Evolutionary conservation across 2,888 invertebrate species (phyloP), one percentile per base, ranked within the genome.

Genomic region (Scaptomyza cyrtandrae): DNA sequence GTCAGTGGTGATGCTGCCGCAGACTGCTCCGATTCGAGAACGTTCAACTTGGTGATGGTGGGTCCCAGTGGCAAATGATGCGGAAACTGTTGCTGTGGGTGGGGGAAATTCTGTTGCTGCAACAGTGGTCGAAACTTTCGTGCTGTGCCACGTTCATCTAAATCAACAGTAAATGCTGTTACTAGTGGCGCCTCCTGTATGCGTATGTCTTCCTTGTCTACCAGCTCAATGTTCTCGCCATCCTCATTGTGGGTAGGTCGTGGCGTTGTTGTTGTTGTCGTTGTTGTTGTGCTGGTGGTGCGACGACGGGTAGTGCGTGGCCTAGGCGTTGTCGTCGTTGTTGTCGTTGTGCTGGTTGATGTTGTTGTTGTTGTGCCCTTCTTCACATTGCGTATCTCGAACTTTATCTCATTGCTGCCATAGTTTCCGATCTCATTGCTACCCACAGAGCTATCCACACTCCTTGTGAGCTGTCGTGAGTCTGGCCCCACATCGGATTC

Each of bases 111-210:
- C 7, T 48, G 46, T 55, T 46, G 39, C 44, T 75, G 94, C 86
- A 93, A 94, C 80, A 96, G 93, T 0, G 97, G 96, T 54, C 96
- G 95, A 0, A 97, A 96, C 90, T 95, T 95, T 80, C 96, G 95
- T 0, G 97, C 96, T n/a, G 95, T 89, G 1, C 97, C 97, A 31
- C 93, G 93, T 74, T 95, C 95, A 88, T 97, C 97, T 91, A 97
- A 95, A 75, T 97, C 96, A 0, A 97, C 96, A 0, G 97, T 97
- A 86, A 97, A 97, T 0, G 97, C 97, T 2, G 96, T 96, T 0
- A 97, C 95, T 64, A 97, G 90, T 0, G 97, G 97, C 3, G 97
- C 97, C 77, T 95, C 95, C 86, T 95, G 96, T 53, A 97, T 96
- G 90, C 96, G 96, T 1, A 97, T 96, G 66, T 95, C 95, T 66